Conservation (phyloP, 2,797 vertebrate species). For the Eurystomus glaucurus region DNA sequence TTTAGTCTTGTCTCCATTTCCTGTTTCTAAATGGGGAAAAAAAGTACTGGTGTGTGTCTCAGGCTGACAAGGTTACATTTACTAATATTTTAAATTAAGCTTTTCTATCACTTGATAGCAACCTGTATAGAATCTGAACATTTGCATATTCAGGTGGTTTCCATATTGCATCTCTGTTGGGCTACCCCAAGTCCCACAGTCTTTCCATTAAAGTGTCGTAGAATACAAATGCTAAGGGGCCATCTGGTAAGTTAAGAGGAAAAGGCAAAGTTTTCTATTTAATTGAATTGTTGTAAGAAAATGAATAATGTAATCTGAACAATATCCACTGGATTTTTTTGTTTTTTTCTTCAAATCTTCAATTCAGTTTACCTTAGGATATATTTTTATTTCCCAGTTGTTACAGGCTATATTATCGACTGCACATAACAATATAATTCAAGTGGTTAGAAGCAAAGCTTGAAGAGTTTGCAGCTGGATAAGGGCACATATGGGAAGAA, state of each 20-base stretch:
- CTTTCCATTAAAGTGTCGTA: not conserved
- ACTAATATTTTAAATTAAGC: not conserved
- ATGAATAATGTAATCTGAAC: slow-evolving; percentile 30
- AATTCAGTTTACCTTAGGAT: slow-evolving; percentile 18
- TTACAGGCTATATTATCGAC: slow-evolving; percentile 27
- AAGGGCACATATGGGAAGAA: slow-evolving; percentile 23
- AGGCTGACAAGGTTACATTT: not conserved
- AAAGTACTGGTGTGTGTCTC: not conserved
- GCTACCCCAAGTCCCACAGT: not conserved
- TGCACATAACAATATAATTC: slow-evolving; percentile 25
- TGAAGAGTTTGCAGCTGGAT: slow-evolving; percentile 60
- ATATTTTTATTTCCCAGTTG: slow-evolving; percentile 49
- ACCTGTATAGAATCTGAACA: not conserved
- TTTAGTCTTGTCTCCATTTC: not conserved
- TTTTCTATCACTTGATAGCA: not conserved
- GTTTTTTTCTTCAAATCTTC: not conserved
- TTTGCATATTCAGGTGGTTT: not conserved
- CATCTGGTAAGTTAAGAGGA: slow-evolving; percentile 41
- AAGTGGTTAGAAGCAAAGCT: slow-evolving; percentile 20
- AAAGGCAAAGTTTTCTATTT: slow-evolving; percentile 22
- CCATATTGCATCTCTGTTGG: not conserved
- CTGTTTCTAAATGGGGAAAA: not conserved
- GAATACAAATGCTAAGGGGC: not conserved
- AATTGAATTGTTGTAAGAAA: slow-evolving; percentile 18
- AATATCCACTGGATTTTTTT: not conserved